Evolutionary conservation across 2,888 invertebrate species (phyloP), one percentile per base, ranked within the genome.

Genomic region (Apotomis betuletana): DNA sequence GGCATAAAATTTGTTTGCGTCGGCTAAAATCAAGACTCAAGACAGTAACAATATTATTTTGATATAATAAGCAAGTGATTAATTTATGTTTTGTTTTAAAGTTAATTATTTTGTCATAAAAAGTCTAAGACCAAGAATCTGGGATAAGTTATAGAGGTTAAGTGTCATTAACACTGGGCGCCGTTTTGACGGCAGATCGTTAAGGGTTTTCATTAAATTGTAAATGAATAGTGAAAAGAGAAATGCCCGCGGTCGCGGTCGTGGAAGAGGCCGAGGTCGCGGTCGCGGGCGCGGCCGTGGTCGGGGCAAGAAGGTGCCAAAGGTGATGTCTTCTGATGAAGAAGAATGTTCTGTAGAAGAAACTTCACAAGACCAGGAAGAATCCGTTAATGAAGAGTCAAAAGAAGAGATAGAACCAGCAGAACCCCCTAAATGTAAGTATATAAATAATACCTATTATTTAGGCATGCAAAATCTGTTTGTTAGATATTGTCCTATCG

Each of bases 261-360:
- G 97, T 49, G 97, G 97, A n/a, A 94, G 97, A 51, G 96, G 96
- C 38, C 95, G 97, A 49, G 96, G 97, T 67, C 94, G 97, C 75
- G 96, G 96, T 52, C 90, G 96, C 63, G 96, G 96, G n/a, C 86
- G 95, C 71, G 95, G 96, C 10, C 94, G 96, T 72, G 96, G 96
- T 49, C 91, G 96, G 75, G 95, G 96, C 6, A 96, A 96, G 85
- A 97, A 96, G 86, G 96, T 96, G 65, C 94, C 95, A 0, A 96
- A 96, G 90, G 95, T 96, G 38, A 93, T 94, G 92, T 95, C 92
- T 78, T 95, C 94, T 85, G 95, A 94, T 76, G 94, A 93, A 77
- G 93, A 94, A 70, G 94, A 94, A 80, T 90, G 91, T 71, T 92
- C 93, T 5, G 85, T 92, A 5, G 94, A 94, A 78, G 94, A 93